Conservation (phyloP, 2,113 vertebrate species). For the Puma concolor region DNA sequence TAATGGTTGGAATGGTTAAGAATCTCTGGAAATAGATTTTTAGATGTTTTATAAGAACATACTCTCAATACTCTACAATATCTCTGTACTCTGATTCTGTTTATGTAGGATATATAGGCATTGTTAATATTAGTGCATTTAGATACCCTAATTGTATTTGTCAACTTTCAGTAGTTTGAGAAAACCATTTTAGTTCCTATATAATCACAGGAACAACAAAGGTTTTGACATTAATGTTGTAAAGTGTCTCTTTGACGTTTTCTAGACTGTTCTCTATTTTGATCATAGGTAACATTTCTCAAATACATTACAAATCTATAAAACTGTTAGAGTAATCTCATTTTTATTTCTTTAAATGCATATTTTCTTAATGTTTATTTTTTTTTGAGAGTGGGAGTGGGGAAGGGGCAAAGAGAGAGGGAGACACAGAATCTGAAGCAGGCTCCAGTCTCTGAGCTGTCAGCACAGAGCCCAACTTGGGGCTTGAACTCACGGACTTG, state of each 20-base stretch:
- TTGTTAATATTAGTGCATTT: not conserved
- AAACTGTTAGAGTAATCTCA: not conserved
- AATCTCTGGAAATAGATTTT: not conserved
- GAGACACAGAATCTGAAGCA: too few species aligned
- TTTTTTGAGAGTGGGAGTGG: too few species aligned
- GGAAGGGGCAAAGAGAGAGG: too few species aligned
- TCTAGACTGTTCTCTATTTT: not conserved
- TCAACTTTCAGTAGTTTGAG: not conserved
- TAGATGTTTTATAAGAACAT: not conserved
- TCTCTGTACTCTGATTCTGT: not conserved
- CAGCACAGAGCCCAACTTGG: too few species aligned
- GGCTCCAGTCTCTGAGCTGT: too few species aligned
- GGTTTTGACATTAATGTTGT: not conserved
- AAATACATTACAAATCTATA: not conserved
- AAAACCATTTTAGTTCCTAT: constrained; percentile 6
- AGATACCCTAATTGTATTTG: not conserved
- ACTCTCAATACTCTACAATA: not conserved
- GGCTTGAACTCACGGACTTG: too few species aligned
- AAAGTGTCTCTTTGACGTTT: not conserved
- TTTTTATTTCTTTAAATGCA: not conserved
- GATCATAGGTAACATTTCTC: not conserved
- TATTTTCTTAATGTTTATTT: too few species aligned
- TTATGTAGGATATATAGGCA: not conserved
- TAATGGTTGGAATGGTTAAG: constrained; percentile 30
- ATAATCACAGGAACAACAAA: not conserved